Conservation (phyloP, 1,140 invertebrate genomes). For the Cydia splendana region DNA sequence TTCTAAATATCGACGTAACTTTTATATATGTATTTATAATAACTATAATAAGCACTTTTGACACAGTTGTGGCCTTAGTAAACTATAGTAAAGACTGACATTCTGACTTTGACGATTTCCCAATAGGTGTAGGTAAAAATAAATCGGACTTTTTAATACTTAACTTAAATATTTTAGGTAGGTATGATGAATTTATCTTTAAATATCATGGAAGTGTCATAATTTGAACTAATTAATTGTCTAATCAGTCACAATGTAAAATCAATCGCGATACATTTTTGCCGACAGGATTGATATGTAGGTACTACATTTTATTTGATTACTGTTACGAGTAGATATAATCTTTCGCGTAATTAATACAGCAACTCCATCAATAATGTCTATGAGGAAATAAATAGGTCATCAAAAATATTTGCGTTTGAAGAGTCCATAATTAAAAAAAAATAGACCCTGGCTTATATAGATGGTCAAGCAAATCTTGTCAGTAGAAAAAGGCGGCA, state of each 20-base stretch:
- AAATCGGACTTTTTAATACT: constrained; percentile 42
- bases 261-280: background rate
- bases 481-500: too few species aligned
- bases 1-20: background rate
- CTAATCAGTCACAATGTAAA: background rate
- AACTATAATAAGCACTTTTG: background rate
- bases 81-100: constrained; percentile 19
- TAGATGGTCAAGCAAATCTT: too few species aligned
- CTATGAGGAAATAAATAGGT: too few species aligned
- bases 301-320: too few species aligned
- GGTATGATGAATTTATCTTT: background rate
- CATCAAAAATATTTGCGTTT: too few species aligned
- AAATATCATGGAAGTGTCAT: background rate
- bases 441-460: too few species aligned
- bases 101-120: constrained; percentile 10
- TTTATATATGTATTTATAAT: background rate
- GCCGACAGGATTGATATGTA: too few species aligned
- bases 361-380: too few species aligned
- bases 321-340: too few species aligned
- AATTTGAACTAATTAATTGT: background rate
- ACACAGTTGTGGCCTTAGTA: constrained; percentile 16
- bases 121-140: constrained; percentile 5
- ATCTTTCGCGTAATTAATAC: too few species aligned
- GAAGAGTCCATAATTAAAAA: too few species aligned
- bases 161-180: constrained; percentile 35